Evolutionary conservation across 2,888 invertebrate genomes (phyloP).

Genomic region (Neoitamus cyanurus): DNA sequence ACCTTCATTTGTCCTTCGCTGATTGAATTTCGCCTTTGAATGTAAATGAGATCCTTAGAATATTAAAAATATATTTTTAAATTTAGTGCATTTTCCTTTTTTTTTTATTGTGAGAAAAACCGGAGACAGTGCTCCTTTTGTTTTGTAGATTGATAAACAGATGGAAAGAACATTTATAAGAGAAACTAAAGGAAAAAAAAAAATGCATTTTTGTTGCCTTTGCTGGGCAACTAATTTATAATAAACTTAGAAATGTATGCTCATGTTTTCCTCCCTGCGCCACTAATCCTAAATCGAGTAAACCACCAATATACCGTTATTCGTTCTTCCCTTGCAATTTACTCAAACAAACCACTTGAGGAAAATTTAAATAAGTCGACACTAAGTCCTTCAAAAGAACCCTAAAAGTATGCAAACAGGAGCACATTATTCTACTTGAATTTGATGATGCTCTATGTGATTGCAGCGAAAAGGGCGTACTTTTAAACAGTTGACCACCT

Average conservation of each 20-base stretch:
- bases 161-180: background rate
- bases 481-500: no score
- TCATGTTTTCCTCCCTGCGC: background rate
- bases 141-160: background rate
- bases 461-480: no score
- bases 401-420: no score
- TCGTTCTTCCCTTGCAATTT: no score
- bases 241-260: background rate
- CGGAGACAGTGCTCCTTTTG: background rate
- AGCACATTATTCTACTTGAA: no score
- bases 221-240: background rate
- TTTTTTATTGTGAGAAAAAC: background rate
- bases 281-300: no score
- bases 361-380: no score
- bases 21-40: background rate
- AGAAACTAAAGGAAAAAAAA: background rate
- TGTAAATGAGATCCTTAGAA: background rate
- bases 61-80: conserved; percentile 8
- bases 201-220: background rate
- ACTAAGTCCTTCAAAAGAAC: no score
- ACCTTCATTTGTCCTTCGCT: background rate
- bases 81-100: background rate
- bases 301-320: no score
- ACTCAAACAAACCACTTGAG: no score
- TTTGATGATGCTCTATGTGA: no score